Base-by-base conservation (phyloP, 2,888 invertebrate genomes). In the Argyra leucocephala region DNA sequence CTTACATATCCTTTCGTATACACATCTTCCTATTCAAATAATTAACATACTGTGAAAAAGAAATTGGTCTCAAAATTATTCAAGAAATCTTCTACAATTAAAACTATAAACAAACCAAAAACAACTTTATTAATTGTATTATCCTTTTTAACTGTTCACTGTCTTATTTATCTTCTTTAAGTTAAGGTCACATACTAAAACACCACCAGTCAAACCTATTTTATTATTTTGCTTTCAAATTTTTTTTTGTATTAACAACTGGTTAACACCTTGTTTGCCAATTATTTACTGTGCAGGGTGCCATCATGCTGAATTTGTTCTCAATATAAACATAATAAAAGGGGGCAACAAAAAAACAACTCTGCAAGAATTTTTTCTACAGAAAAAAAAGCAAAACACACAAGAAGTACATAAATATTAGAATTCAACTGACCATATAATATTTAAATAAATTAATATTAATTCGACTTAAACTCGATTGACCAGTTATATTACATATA, bases 231-330 rank as follows among this genome's bases (percentile, higher is more conserved):
- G 1, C 7, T 31, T 4, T 22, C 22, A 57, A 57, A 21, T 22
- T 57, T 15, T 23, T 58, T 22, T 23, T 15, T 23, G n/a, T n/a
- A n/a, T n/a, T n/a, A n/a, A n/a, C n/a, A 59, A 59, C 23, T 59
- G 18, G 59, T 59, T 59, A 23, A 59, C 59, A 59, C 59, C 59
- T 59, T 59, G 59, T 59, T 59, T 59, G 22, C 15, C 59, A 59
- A 59, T 59, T 59, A 59, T 18, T 12, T 59, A 59, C 59, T 18
- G 23, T 23, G 23, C 23, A 59, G 59, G 59, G 23, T 59, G 23
- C 59, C 59, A 59, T 15, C n/a, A 59, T 59, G 48, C 18, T 48
- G 48, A 48, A 48, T 48, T 12, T 48, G 18, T 48, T 48, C 18
- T 48, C n/a, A 48, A 48, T 48, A n/a, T 48, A 48, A 48, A 48